Evolutionary conservation across 2,113 vertebrate species (phyloP).

Genomic region (Muntiacus reevesi): DNA sequence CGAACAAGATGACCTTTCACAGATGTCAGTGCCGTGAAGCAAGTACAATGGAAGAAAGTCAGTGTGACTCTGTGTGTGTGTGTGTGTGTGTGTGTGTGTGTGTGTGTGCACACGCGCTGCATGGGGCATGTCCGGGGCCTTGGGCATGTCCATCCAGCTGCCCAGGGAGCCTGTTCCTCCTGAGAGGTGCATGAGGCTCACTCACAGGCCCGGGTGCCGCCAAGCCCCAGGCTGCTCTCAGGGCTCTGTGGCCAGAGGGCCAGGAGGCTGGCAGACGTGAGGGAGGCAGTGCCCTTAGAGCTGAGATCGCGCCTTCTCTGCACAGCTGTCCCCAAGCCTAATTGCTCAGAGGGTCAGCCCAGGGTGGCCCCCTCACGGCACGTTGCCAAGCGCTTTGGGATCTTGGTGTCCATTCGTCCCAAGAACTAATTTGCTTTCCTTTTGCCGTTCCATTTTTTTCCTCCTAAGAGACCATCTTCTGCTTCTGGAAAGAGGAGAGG

Average conservation of each 20-base stretch:
- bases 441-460: neutral
- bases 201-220: neutral
- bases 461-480: neutral
- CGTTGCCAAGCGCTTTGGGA: neutral
- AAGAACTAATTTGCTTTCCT: neutral
- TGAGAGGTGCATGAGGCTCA: neutral
- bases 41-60: neutral
- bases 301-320: neutral
- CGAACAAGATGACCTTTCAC: neutral
- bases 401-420: neutral
- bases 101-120: fast-evolving
- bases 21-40: neutral
- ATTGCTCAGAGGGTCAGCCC: neutral
- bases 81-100: too few relatives aligned
- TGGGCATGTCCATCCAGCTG: neutral
- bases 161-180: neutral
- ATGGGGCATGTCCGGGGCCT: fast-evolving
- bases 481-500: neutral
- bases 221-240: neutral
- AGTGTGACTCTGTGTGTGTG: neutral
- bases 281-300: neutral
- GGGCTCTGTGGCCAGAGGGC: neutral
- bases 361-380: neutral
- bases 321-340: fast-evolving
- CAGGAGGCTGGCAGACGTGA: fast-evolving